Conservation (phyloP, 2,113 vertebrate species). For the Motacilla tschutschensis region DNA sequence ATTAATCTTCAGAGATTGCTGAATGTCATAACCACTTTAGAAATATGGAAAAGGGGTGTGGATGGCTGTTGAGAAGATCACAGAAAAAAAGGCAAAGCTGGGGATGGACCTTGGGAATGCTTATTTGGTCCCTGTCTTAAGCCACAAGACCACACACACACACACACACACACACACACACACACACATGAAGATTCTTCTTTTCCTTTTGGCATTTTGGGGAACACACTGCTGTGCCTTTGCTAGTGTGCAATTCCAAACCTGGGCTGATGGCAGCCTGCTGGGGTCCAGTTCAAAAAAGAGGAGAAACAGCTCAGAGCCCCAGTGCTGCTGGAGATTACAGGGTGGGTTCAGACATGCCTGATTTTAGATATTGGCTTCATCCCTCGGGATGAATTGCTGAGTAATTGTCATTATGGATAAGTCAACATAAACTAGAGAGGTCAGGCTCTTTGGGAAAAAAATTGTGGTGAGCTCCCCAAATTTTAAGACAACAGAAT, state of each 20-base stretch:
- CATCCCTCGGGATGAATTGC: neutral
- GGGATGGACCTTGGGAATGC: neutral
- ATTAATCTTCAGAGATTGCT: neutral
- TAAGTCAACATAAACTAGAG: neutral
- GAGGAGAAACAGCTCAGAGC: neutral
- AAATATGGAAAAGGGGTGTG: neutral
- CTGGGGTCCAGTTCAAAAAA: neutral
- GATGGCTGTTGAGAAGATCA: neutral
- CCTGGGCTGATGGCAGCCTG: neutral
- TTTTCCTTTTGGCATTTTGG: neutral
- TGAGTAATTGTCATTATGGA: neutral
- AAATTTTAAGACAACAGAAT: neutral
- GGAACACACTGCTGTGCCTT: neutral
- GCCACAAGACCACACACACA: conserved; percentile 32
- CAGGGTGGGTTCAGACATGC: neutral
- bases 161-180: neutral
- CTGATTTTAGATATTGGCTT: neutral
- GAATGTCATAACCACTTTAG: neutral
- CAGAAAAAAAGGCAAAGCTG: neutral
- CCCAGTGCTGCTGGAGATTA: neutral
- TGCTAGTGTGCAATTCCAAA: neutral
- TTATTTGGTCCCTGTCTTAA: conserved; percentile 4
- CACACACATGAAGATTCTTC: neutral
- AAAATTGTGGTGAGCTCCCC: neutral
- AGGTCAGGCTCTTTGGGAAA: neutral